Conservation (phyloP, 35 echinoderm and acorn worm genomes). For the Lytechinus variegatus region DNA sequence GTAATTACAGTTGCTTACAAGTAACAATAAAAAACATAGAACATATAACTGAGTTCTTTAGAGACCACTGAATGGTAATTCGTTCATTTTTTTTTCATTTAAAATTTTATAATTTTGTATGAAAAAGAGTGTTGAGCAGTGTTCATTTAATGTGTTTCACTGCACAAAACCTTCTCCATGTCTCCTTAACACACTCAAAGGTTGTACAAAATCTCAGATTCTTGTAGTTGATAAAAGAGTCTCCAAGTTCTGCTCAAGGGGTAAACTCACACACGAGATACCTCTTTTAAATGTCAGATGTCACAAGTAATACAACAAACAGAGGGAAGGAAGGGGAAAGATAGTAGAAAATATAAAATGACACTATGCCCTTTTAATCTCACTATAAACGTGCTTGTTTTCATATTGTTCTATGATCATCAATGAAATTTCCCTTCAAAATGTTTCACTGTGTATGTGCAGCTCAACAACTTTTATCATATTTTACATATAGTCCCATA, state of each 20-base stretch:
- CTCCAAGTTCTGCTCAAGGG: background rate
- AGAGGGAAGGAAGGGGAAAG: background rate
- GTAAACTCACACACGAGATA: background rate
- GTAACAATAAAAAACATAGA: background rate
- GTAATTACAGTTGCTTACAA: background rate
- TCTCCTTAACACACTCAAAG: background rate
- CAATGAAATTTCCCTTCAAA: background rate
- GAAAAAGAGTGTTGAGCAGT: background rate
- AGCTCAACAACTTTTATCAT: too few relatives aligned
- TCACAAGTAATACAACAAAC: background rate
- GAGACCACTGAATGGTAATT: background rate
- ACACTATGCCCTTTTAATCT: conserved; percentile 1
- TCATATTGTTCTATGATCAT: background rate
- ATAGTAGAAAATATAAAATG: background rate
- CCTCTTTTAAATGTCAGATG: background rate
- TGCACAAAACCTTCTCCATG: background rate
- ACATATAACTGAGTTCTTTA: too few relatives aligned
- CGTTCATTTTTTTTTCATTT: background rate
- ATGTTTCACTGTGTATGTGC: background rate
- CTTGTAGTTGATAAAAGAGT: background rate
- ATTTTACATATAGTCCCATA: too few relatives aligned
- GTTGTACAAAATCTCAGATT: background rate
- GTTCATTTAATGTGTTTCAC: background rate
- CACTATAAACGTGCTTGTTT: background rate
- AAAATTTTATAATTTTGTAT: background rate